Conservation (phyloP, 2,113 vertebrate genomes). For the Sceloporus tristichus region DNA sequence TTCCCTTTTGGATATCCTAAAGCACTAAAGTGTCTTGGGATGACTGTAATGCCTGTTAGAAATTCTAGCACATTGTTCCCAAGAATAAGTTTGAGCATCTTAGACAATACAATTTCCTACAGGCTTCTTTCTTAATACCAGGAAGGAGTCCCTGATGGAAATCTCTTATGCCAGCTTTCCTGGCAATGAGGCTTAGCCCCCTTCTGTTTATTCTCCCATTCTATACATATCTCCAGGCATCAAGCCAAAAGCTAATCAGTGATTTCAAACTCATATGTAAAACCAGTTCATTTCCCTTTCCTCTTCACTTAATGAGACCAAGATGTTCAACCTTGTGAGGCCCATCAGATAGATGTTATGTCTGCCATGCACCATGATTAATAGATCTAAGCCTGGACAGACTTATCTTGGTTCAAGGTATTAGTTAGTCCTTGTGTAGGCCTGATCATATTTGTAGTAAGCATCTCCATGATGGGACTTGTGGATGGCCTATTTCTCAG, state of each 20-base stretch:
- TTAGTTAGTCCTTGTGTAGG: no score
- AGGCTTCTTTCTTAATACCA: not conserved
- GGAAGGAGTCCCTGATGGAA: not conserved
- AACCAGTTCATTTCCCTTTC: not conserved
- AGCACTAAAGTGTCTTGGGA: not conserved
- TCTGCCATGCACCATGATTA: not conserved
- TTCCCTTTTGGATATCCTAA: not conserved
- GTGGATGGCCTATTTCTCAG: not conserved
- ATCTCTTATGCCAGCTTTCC: not conserved
- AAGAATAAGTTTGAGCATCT: not conserved
- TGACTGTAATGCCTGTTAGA: no score
- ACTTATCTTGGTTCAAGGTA: not conserved
- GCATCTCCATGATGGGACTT: not conserved
- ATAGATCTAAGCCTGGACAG: not conserved
- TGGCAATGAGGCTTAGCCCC: not conserved
- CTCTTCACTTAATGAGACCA: conserved; percentile 1
- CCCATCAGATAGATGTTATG: not conserved
- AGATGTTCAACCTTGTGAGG: not conserved
- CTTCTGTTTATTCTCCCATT: not conserved
- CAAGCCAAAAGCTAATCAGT: conserved; percentile 9
- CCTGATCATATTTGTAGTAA: no score
- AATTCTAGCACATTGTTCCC: not conserved
- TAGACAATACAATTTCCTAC: not conserved
- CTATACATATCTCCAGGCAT: not conserved
- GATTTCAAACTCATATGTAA: not conserved